Base-by-base conservation (phyloP, 2,888 invertebrate genomes). In the Spodoptera littoralis region DNA sequence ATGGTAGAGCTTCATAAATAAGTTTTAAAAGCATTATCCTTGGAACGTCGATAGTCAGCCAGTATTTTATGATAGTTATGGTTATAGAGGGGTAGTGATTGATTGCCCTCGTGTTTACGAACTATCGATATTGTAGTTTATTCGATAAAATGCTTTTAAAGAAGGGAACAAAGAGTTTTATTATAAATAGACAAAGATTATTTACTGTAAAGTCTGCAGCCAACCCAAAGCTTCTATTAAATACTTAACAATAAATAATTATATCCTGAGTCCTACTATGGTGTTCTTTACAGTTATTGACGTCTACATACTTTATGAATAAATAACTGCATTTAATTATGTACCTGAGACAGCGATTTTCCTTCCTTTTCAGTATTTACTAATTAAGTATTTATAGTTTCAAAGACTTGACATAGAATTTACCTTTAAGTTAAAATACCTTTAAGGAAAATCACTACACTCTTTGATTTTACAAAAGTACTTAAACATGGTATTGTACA, bases 181-280 rank as follows among this genome's bases (percentile, higher is more conserved):
- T 36, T 18, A 8, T 36, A 36, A 8, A 36, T 36, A 36, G 6
- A 9, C 3, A 22, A 22, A 41, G 8, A 24, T 13, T 1, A 12
- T 0, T 0, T 12, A 11, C 1, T 41, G 3, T 11, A 9, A 36
- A 22, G 22, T 51, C 47, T 60, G 65, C 49, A 63, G 45, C 55
- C 70, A 71, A 54, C 49, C 59, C 44, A 74, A 74, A 74, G 75
- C 71, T 60, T 46, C 60, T 70, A 67, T 67, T 50, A 70, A 4
- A 43, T 70, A 67, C 27, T 42, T 50, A 44, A 41, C 54, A 36
- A 42, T 51, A 51, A 54, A 42, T 53, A 30, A 30, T 13, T 11
- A 49, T 46, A 55, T 54, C 30, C 54, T 41, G 6, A 36, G n/a
- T 55, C 55, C 24, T 52, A 50, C 43, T 52, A 67, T 11, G n/a